phyloP scores from a whole-genome alignment of 2,888 invertebrate genomes.

The Allacma fusca region DNA sequence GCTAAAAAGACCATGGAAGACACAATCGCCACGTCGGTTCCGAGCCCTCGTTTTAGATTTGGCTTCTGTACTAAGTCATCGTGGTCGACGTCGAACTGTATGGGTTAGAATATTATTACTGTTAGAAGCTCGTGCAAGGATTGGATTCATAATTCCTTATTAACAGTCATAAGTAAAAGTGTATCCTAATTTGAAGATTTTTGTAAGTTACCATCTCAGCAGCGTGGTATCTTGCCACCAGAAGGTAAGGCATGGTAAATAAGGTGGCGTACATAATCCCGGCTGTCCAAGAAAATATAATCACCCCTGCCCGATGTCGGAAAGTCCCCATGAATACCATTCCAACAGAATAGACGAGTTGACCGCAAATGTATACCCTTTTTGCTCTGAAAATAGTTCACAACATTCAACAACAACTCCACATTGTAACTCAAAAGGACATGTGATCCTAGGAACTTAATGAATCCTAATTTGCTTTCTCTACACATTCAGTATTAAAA shows the following conservation, averaged over 20 bases:
- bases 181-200: too few relatives aligned
- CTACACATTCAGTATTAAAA: too few relatives aligned
- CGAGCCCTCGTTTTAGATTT: constrained; percentile 82
- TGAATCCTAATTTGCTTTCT: too few relatives aligned
- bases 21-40: constrained; percentile 93
- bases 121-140: too few relatives aligned
- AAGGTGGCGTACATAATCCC: constrained; percentile 97
- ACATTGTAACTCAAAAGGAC: too few relatives aligned
- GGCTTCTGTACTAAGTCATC: constrained; percentile 69
- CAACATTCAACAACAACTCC: too few relatives aligned
- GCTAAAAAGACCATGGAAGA: constrained; percentile 96
- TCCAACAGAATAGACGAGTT: constrained; percentile 85
- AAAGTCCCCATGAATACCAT: constrained; percentile 86
- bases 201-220: constrained; percentile 81
- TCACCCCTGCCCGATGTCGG: constrained; percentile 78
- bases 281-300: constrained; percentile 90
- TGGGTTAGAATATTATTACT: too few relatives aligned
- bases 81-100: constrained; percentile 71
- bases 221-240: constrained; percentile 95
- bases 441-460: too few relatives aligned
- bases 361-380: constrained; percentile 85
- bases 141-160: not conserved
- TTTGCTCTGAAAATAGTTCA: constrained; percentile 73
- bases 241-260: constrained; percentile 94
- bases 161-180: too few relatives aligned